A percentile compares a stretch with the other conserved stretches of the same genome.
phyloP scores from a whole-genome alignment of 2,797 vertebrate species.

The Sebastes hubbsi region DNA sequence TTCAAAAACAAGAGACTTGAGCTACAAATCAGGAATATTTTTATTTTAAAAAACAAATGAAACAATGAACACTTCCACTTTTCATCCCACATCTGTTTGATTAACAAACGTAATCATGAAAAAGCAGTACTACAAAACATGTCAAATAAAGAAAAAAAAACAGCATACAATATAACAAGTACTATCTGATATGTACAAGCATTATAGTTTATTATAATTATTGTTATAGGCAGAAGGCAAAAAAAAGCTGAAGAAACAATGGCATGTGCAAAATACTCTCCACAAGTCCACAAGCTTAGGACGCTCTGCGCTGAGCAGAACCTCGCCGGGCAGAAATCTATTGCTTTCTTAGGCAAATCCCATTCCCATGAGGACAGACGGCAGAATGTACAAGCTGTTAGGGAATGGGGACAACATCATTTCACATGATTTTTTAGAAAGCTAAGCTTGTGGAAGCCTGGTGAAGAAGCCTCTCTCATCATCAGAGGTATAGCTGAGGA shows the following conservation, averaged over 20 bases:
- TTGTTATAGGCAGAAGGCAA: conserved; percentile 82
- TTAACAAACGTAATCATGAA: conserved; percentile 82
- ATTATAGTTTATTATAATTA: conserved; percentile 67
- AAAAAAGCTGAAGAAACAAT: conserved; percentile 76
- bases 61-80: conserved; percentile 80
- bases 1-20: background rate
- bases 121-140: conserved; percentile 86
- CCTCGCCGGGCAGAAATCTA: conserved; percentile 9
- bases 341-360: conserved; percentile 25
- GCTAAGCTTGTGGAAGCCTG: conserved; percentile 66
- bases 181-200: conserved; percentile 85
- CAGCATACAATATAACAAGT: conserved; percentile 79
- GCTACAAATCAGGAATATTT: conserved; percentile 74
- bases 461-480: conserved; percentile 43
- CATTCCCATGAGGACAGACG: conserved; percentile 37
- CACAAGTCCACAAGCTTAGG: conserved; percentile 72
- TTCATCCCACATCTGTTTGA: conserved; percentile 77
- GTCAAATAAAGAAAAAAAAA: conserved; percentile 73
- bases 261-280: conserved; percentile 80
- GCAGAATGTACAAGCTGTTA: conserved; percentile 51
- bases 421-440: conserved; percentile 12
- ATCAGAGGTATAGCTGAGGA: conserved; percentile 31
- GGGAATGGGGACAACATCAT: background rate
- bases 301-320: conserved; percentile 13
- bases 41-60: conserved; percentile 80